A percentile compares a stretch with the other conserved stretches of the same genome.
Conservation (phyloP, 2,113 vertebrate species). For the Triplophysa dalaica region DNA sequence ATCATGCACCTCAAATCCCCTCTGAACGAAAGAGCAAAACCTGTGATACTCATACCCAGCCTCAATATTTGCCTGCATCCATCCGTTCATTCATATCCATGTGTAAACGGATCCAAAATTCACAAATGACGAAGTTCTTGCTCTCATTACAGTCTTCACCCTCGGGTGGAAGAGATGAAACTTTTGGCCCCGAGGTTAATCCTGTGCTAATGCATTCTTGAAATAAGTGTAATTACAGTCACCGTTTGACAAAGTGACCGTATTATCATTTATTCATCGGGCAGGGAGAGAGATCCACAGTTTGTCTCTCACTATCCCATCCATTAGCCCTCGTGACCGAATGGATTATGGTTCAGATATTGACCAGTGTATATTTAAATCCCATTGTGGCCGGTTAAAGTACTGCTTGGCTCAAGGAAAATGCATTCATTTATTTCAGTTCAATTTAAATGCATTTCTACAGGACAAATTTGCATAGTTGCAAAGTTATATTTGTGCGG, state of each 20-base stretch:
- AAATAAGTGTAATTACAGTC: slow-evolving; percentile 42
- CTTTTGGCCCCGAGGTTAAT: slow-evolving; percentile 47
- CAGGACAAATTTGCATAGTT: no score
- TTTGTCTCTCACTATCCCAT: background rate
- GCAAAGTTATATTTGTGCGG: background rate
- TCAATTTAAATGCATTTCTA: no score
- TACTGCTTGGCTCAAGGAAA: background rate
- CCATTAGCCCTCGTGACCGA: background rate
- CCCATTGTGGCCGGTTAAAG: background rate
- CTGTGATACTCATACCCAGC: background rate
- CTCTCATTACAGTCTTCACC: slow-evolving; percentile 32
- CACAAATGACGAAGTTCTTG: slow-evolving; percentile 6
- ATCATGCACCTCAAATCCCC: background rate
- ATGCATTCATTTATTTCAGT: background rate
- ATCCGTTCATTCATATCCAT: background rate
- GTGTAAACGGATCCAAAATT: slow-evolving; percentile 18
- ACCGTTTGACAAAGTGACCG: slow-evolving; percentile 39
- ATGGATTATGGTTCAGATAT: background rate
- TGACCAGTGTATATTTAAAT: background rate
- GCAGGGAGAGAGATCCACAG: background rate
- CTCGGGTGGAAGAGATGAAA: slow-evolving; percentile 6
- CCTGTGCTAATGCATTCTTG: slow-evolving; percentile 16
- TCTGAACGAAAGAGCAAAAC: background rate
- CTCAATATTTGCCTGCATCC: background rate
- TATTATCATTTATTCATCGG: slow-evolving; percentile 46